These are phyloP conservation scores for Drosophila monieri DNA, from an alignment of 2,888 invertebrate species.

Conservation along the genomic window DNA sequence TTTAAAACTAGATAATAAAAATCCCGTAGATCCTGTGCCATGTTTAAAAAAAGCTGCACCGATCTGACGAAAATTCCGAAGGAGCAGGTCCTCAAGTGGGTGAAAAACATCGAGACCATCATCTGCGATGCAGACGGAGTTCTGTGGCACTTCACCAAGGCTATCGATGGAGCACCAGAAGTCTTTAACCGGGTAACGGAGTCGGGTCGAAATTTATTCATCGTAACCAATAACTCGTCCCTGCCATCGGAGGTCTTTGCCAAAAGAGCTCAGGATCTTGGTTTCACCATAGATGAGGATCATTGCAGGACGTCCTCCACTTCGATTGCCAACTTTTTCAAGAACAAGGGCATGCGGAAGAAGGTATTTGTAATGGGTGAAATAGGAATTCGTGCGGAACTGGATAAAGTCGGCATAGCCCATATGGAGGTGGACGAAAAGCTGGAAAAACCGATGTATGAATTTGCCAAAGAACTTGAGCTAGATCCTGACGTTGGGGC, in stretches of 20 bases:
- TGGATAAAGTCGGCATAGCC: slow-evolving; percentile 35
- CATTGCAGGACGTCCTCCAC: slow-evolving; percentile 33
- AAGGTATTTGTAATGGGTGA: slow-evolving; percentile 59
- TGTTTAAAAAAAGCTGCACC: slow-evolving; percentile 55
- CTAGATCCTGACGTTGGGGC: slow-evolving; percentile 59
- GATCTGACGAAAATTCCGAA: slow-evolving; percentile 50
- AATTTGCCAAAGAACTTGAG: slow-evolving; percentile 26
- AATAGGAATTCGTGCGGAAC: slow-evolving; percentile 35
- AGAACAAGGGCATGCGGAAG: slow-evolving; percentile 48
- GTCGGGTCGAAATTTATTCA: slow-evolving; percentile 34
- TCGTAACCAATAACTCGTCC: slow-evolving; percentile 54
- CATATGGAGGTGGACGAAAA: slow-evolving; percentile 11
- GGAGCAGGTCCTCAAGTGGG: slow-evolving; percentile 55
- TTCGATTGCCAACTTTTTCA: slow-evolving; percentile 48
- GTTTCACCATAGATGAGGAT: slow-evolving; percentile 19
- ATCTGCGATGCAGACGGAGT: slow-evolving; percentile 67
- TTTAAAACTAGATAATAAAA: neutral
- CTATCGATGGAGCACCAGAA: slow-evolving; percentile 46
- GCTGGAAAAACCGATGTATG: slow-evolving; percentile 4
- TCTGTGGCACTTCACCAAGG: slow-evolving; percentile 49
- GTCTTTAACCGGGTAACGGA: slow-evolving; percentile 45
- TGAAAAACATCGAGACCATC: slow-evolving; percentile 48
- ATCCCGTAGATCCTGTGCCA: neutral
- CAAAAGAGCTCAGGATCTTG: slow-evolving; percentile 44
- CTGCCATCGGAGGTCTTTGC: slow-evolving; percentile 1